Evolutionary conservation across 2,113 vertebrate species (phyloP).

Genomic region (Ardeotis arabs): DNA sequence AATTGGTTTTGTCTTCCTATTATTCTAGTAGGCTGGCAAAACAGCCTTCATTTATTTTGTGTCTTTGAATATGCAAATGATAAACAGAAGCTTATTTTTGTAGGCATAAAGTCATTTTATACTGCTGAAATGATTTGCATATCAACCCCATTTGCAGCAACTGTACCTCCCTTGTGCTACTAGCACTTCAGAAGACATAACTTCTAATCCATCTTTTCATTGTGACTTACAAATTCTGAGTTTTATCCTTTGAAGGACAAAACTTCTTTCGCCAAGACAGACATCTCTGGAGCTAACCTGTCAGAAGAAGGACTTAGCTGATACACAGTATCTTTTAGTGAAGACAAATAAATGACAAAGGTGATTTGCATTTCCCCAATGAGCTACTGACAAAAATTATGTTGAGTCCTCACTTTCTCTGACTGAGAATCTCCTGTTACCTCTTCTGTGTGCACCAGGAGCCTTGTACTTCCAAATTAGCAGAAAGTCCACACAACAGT

Average conservation of each 20-base stretch:
- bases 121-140: neutral
- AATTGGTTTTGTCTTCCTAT: slow-evolving; percentile 4
- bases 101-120: neutral
- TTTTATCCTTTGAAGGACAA: neutral
- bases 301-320: neutral
- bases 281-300: neutral
- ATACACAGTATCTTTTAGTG: neutral
- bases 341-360: neutral
- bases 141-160: neutral
- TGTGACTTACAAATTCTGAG: neutral
- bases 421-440: neutral
- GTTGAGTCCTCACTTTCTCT: neutral
- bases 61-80: slow-evolving; percentile 40
- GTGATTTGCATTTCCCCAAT: neutral
- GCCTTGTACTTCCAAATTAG: neutral
- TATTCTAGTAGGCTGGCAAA: slow-evolving; percentile 9
- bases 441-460: neutral
- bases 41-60: slow-evolving; percentile 2
- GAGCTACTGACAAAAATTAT: neutral
- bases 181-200: neutral
- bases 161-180: neutral
- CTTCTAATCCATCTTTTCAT: neutral
- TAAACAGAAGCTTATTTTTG: slow-evolving; percentile 29
- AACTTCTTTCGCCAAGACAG: neutral
- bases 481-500: neutral